These are phyloP conservation scores for Polyommatus iphigenia DNA, from an alignment of 2,888 invertebrate species.

Conservation along the genomic window DNA sequence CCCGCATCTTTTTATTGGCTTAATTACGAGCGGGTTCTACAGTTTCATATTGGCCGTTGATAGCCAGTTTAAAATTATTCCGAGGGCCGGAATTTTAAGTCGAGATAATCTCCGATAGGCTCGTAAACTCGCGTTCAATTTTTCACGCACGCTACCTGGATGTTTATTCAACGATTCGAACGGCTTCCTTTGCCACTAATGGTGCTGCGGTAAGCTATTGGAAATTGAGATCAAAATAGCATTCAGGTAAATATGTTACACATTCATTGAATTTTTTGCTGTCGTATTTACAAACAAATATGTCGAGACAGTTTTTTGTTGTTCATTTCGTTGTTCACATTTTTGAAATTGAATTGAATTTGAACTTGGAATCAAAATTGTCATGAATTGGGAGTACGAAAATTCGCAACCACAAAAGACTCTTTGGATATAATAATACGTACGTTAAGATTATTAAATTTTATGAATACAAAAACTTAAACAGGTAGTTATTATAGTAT, in stretches of 20 bases:
- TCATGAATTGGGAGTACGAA: not conserved
- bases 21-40: conserved; percentile 62
- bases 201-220: conserved; percentile 22
- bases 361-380: not conserved
- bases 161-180: conserved; percentile 66
- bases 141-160: conserved; percentile 74
- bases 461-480: conserved; percentile 13
- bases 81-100: conserved; percentile 71
- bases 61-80: conserved; percentile 39
- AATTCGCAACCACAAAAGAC: not conserved
- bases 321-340: not conserved
- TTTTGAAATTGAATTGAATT: no score
- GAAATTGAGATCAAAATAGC: conserved; percentile 42
- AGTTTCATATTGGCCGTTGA: conserved; percentile 51
- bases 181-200: conserved; percentile 68
- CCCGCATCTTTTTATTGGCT: conserved; percentile 77
- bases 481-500: conserved; percentile 1
- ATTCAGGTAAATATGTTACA: conserved; percentile 60
- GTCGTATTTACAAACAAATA: conserved; percentile 39
- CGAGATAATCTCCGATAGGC: conserved; percentile 63
- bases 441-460: not conserved
- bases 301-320: not conserved
- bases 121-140: conserved; percentile 61
- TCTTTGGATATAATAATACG: not conserved
- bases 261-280: conserved; percentile 20